phyloP scores from a whole-genome alignment of 2,113 vertebrate species.

The Gallinago paraguaiae region DNA sequence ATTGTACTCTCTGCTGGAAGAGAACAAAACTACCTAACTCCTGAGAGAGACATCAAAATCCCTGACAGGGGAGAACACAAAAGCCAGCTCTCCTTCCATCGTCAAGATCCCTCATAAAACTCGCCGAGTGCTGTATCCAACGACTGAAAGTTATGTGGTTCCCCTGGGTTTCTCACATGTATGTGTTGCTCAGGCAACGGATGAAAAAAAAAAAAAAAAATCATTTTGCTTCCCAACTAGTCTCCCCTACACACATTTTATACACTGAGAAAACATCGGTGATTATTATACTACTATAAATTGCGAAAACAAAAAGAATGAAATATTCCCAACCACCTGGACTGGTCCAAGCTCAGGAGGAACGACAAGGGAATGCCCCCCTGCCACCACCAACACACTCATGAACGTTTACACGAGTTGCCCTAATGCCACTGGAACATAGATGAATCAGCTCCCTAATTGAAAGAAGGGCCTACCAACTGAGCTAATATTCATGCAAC shows the following conservation, averaged over 20 bases:
- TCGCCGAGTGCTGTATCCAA: not conserved
- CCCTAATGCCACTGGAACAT: not conserved
- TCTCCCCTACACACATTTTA: not conserved
- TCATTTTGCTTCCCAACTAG: conserved; percentile 2
- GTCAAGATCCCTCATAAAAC: not conserved
- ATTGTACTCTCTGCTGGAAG: conserved; percentile 2
- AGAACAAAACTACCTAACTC: not conserved
- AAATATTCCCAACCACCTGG: not conserved
- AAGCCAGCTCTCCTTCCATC: not conserved
- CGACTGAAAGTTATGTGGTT: conserved; percentile 32
- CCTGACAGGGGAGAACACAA: not conserved
- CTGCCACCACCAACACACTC: not conserved
- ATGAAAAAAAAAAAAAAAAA: not conserved
- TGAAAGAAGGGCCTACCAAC: not conserved
- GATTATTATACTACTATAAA: not conserved
- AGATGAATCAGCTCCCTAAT: not conserved
- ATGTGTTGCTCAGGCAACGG: conserved; percentile 44
- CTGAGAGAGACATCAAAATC: conserved; percentile 36
- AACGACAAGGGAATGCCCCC: not conserved
- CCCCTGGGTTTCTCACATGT: conserved; percentile 20
- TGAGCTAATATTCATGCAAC: not conserved
- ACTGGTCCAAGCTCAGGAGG: not conserved
- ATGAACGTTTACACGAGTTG: accelerated
- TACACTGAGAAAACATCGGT: not conserved
- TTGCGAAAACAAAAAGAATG: not conserved